Percentiles rank a stretch among this genome's conserved stretches.
Conservation (phyloP, 2,797 vertebrate species). For the Hephaestus fuliginosus region DNA sequence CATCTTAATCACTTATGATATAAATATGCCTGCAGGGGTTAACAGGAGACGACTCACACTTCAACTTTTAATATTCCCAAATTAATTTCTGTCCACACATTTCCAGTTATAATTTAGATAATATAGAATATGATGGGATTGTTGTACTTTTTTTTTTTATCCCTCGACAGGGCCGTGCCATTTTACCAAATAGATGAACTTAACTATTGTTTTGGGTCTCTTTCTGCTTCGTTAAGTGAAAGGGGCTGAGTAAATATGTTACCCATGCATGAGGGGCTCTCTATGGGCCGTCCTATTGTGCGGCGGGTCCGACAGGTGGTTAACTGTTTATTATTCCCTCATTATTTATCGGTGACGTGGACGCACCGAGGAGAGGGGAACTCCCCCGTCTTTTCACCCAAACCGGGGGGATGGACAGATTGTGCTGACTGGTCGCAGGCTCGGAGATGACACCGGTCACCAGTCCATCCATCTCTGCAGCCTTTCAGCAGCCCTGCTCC, state of each 20-base stretch:
- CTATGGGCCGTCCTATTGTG: conserved; percentile 90
- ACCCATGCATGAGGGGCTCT: conserved; percentile 96
- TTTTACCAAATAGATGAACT: conserved; percentile 98
- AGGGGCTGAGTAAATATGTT: conserved; percentile 99
- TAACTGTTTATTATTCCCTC: conserved; percentile 95
- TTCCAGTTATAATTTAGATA: neutral
- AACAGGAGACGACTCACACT: neutral
- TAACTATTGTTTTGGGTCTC: conserved; percentile 92
- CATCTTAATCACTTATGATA: conserved; percentile 13
- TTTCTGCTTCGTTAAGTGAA: conserved; percentile 97
- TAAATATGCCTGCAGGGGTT: neutral
- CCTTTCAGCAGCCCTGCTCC: conserved; percentile 38
- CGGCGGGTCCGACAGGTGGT: conserved; percentile 95
- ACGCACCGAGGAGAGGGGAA: conserved; percentile 66
- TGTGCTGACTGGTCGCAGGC: conserved; percentile 79
- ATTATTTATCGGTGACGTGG: conserved; percentile 83
- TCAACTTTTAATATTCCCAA: neutral
- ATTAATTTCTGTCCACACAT: neutral
- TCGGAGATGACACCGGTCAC: conserved; percentile 65
- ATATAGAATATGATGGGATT: neutral
- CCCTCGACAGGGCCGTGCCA: conserved; percentile 78
- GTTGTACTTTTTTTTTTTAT: neutral
- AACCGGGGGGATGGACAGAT: conserved; percentile 71
- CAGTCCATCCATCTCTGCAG: conserved; percentile 57
- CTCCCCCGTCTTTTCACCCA: conserved; percentile 78